Evolutionary conservation across 2,797 vertebrate genomes (phyloP).

Genomic region (Poecilia wingei): DNA sequence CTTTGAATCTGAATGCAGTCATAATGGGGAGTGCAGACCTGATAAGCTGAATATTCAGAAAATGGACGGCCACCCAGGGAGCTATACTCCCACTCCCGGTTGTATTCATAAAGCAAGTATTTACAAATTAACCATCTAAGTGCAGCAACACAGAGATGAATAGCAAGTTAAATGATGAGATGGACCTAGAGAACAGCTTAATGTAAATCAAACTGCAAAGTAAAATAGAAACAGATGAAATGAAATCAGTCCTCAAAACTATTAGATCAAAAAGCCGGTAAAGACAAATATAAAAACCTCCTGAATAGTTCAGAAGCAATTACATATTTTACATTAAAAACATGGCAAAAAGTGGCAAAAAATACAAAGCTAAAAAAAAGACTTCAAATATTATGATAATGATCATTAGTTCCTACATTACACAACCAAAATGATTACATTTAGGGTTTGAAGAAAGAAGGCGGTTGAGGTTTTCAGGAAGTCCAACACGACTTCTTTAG

Average conservation of each 20-base stretch:
- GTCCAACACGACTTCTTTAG: background rate
- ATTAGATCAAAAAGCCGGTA: background rate
- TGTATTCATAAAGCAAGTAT: background rate
- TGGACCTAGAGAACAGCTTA: background rate
- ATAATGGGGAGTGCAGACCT: background rate
- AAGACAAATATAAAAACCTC: background rate
- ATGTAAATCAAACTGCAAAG: background rate
- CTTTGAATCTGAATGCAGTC: background rate
- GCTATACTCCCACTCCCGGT: background rate
- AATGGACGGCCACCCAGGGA: background rate
- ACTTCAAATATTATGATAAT: background rate
- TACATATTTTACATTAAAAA: background rate
- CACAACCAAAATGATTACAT: background rate
- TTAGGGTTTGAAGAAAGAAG: background rate
- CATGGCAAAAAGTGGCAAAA: background rate
- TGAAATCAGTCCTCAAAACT: background rate
- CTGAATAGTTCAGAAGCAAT: background rate
- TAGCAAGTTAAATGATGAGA: background rate
- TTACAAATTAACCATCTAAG: background rate
- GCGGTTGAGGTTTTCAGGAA: background rate
- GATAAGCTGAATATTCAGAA: background rate
- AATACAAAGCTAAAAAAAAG: background rate
- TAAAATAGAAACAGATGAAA: background rate
- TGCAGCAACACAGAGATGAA: background rate
- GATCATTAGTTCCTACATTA: background rate